Evolutionary conservation across 1,140 invertebrate genomes (phyloP).

Genomic region (Tetramorium parvispinum): DNA sequence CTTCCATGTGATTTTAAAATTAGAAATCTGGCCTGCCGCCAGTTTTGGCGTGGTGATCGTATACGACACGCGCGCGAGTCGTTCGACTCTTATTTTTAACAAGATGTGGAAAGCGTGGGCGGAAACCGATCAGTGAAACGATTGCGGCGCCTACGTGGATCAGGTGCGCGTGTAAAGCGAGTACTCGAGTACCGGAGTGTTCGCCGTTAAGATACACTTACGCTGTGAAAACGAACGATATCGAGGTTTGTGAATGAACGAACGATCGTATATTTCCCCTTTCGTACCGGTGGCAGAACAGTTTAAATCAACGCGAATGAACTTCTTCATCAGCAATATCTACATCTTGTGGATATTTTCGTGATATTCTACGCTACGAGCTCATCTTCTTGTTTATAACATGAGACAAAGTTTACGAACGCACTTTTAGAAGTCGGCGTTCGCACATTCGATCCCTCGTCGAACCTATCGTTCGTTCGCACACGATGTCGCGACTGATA

Average conservation of each 20-base stretch:
- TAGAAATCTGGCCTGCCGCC: conserved; percentile 49
- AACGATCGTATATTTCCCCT: neutral
- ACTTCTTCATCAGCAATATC: neutral
- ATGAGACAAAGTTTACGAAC: neutral
- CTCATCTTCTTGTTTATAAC: neutral
- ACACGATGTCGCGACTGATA: conserved; percentile 42
- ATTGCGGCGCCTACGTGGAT: conserved; percentile 56
- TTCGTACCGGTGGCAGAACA: neutral
- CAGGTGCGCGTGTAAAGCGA: conserved; percentile 26
- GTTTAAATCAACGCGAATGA: neutral
- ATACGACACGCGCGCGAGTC: neutral
- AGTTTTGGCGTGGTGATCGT: conserved; percentile 5
- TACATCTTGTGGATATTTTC: neutral
- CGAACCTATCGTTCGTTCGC: neutral
- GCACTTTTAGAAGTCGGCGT: conserved; percentile 25
- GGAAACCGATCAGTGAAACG: conserved; percentile 22
- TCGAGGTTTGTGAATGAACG: neutral
- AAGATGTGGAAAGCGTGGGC: conserved; percentile 29
- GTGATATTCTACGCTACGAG: neutral
- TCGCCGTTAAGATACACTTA: conserved; percentile 3
- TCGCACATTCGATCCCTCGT: neutral
- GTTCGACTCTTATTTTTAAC: conserved; percentile 49
- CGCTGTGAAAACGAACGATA: neutral
- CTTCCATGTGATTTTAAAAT: conserved; percentile 24
- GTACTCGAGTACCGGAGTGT: neutral